A percentile compares a stretch with the other conserved stretches of the same genome.
These are phyloP conservation scores for Engraulis encrasicolus DNA, from an alignment of 2,113 vertebrate genomes.

Conservation along the genomic window DNA sequence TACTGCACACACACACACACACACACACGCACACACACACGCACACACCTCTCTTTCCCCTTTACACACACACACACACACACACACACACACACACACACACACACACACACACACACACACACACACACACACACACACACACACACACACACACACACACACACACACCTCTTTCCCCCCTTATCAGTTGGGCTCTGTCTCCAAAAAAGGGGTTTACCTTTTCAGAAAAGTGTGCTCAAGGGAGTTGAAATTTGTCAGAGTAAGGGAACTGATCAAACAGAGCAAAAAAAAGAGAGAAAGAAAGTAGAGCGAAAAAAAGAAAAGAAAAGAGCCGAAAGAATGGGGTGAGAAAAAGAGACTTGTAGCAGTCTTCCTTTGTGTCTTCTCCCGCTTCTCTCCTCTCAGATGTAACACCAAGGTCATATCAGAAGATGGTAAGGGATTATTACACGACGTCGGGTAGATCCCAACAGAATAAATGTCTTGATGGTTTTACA, in stretches of 20 bases:
- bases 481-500: too few relatives aligned
- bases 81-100: too few relatives aligned
- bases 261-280: not conserved
- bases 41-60: too few relatives aligned
- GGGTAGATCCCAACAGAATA: not conserved
- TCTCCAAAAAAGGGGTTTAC: constrained; percentile 38
- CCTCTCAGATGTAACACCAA: not conserved
- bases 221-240: constrained; percentile 35
- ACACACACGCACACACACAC: too few relatives aligned
- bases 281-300: too few relatives aligned
- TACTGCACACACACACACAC: not conserved
- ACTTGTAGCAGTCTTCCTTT: not conserved
- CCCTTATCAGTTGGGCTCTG: constrained; percentile 48
- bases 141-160: too few relatives aligned
- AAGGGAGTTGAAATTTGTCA: not conserved
- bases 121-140: not conserved
- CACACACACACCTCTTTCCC: too few relatives aligned
- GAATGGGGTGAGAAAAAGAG: not conserved
- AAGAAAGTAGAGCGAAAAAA: too few relatives aligned
- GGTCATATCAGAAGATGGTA: not conserved
- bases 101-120: too few relatives aligned
- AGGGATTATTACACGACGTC: not conserved
- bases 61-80: not conserved
- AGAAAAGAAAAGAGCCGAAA: too few relatives aligned
- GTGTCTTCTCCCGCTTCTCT: not conserved